Evolutionary conservation across 2,113 vertebrate genomes (phyloP).

Genomic region (Clinocottus analis): DNA sequence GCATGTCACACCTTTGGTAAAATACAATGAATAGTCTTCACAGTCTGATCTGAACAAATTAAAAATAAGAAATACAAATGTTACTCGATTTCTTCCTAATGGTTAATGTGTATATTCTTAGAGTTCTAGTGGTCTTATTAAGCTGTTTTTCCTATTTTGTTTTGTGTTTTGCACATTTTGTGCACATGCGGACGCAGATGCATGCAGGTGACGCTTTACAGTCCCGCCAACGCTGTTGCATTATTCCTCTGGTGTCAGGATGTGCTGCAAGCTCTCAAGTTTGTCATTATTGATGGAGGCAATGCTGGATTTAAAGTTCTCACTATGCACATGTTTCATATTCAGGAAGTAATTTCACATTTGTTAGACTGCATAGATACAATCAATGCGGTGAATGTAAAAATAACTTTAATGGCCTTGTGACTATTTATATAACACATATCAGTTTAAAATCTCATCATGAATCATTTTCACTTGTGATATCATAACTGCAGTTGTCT

Average conservation of each 20-base stretch:
- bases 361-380: not conserved
- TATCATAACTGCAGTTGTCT: not conserved
- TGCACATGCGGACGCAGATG: not conserved
- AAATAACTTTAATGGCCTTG: not conserved
- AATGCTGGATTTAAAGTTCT: not conserved
- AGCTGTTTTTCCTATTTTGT: not conserved
- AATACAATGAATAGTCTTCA: not conserved
- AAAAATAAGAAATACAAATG: not conserved
- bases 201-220: not conserved
- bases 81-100: constrained; percentile 12
- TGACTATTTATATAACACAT: not conserved
- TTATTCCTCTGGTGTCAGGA: not conserved
- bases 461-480: not conserved
- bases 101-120: not conserved
- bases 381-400: not conserved
- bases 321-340: not conserved
- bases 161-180: not conserved
- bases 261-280: not conserved
- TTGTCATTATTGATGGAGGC: not conserved
- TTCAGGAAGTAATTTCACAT: not conserved
- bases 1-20: not conserved
- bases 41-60: not conserved
- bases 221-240: too few species aligned
- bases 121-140: not conserved
- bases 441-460: constrained; percentile 48